Evolutionary conservation across 2,888 invertebrate species (phyloP), one percentile per base, ranked within the genome.

Genomic region (Apodemia hepburni): DNA sequence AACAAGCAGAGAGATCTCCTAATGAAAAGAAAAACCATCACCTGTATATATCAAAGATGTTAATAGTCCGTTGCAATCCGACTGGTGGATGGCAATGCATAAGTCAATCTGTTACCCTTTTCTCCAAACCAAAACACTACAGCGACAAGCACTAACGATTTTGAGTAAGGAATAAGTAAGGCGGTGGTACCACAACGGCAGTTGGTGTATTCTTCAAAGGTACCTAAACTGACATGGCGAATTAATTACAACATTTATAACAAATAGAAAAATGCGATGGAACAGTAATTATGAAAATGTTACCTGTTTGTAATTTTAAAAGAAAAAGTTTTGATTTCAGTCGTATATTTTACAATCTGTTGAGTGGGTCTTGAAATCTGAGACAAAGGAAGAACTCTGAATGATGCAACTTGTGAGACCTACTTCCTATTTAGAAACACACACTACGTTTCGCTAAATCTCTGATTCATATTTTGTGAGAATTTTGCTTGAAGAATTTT

Each of bases 321-420:
- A 63, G 65, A 64, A 67, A 66, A 66, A 61, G 62, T 64, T 18
- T 49, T 65, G 66, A 66, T 63, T 66, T 54, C 59, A 69, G 66
- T 63, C 58, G 64, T 63, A 66, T 67, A 68, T 68, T 66, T 67
- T 63, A 57, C 69, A 69, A 68, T 69, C 67, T 67, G 68, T 69
- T 68, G 67, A 69, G 68, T 68, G 65, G 68, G 65, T 67, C 69
- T 65, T 61, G 66, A 68, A 61, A 68, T 64, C 51, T 58, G 64
- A 69, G 67, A 69, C 69, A 69, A 69, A 69, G 66, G 66, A 64
- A 66, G 66, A 67, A 65, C 66, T 69, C 67, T 59, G 68, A 66
- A 67, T 68, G 67, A 69, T 65, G 67, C 66, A 66, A 67, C 66
- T 67, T 68, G 67, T 68, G 65, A 69, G 68, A 69, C 69, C 67